A percentile compares a stretch with the other conserved stretches of the same genome.
These are phyloP conservation scores for Heliconius ismenius DNA, from an alignment of 2,888 invertebrate species.

Conservation along the genomic window DNA sequence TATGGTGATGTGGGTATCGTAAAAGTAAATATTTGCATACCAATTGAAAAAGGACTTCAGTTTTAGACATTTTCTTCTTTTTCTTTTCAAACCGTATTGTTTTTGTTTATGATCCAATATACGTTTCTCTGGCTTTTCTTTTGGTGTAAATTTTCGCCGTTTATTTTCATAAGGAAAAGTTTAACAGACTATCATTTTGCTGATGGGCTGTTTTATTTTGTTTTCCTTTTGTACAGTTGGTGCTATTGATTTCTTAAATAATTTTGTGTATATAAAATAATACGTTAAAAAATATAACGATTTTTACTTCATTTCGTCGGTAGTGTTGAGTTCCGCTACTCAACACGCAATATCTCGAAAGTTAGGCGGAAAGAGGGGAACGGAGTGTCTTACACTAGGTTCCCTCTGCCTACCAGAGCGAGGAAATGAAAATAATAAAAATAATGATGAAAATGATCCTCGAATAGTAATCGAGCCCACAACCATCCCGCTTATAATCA, in stretches of 20 bases:
- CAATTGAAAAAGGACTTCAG: constrained; percentile 39
- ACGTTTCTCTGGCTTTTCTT: constrained; percentile 4
- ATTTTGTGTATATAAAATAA: too few species aligned
- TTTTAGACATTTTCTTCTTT: constrained; percentile 25
- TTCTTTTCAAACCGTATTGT: constrained; percentile 20
- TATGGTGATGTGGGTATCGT: constrained; percentile 42
- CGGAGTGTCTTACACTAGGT: too few species aligned
- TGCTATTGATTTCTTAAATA: too few species aligned
- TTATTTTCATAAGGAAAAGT: constrained; percentile 17
- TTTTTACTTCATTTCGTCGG: too few species aligned
- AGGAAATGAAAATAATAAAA: too few species aligned
- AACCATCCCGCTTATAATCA: not conserved
- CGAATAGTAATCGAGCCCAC: not conserved
- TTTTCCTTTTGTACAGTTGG: not conserved
- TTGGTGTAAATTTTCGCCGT: constrained; percentile 11
- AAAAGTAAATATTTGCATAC: constrained; percentile 47
- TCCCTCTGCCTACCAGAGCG: too few species aligned
- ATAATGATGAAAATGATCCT: too few species aligned
- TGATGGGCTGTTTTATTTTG: not conserved
- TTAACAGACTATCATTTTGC: not conserved
- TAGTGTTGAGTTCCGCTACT: too few species aligned
- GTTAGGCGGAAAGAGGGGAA: too few species aligned
- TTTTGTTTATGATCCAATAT: constrained; percentile 24
- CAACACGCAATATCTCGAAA: too few species aligned
- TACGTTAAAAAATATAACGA: too few species aligned